These are phyloP conservation scores for Campoletis raptor DNA, from an alignment of 2,888 invertebrate species.

Conservation along the genomic window DNA sequence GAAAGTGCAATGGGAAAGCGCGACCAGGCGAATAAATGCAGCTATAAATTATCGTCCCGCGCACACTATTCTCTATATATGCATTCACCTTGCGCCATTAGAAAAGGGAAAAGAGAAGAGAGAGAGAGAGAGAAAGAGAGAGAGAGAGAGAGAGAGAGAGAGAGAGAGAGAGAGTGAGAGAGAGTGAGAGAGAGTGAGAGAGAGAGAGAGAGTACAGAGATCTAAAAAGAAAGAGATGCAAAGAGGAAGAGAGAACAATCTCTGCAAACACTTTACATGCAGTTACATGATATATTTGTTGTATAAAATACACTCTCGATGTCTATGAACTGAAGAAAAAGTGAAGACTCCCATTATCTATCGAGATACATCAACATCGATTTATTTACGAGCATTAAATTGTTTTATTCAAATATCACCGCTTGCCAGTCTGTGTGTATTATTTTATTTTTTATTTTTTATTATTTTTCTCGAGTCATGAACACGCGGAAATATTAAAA, in stretches of 20 bases:
- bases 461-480: constrained; percentile 23
- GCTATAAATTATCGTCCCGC: constrained; percentile 81
- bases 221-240: background rate
- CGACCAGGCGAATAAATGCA: constrained; percentile 80
- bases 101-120: constrained; percentile 35
- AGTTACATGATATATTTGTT: constrained; percentile 10
- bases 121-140: background rate
- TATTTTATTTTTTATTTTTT: constrained; percentile 12
- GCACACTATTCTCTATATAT: constrained; percentile 58
- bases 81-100: constrained; percentile 70
- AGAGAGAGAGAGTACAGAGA: constrained; percentile 13
- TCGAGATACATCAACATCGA: constrained; percentile 43
- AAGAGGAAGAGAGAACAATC: constrained; percentile 62
- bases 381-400: constrained; percentile 56
- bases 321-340: constrained; percentile 12
- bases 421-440: background rate
- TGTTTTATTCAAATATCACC: constrained; percentile 42
- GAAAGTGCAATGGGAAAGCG: constrained; percentile 84
- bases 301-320: constrained; percentile 14
- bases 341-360: constrained; percentile 53
- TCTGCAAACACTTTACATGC: constrained; percentile 12
- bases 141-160: constrained; percentile 5
- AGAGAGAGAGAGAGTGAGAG: constrained; percentile 34
- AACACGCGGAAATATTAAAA: constrained; percentile 46
- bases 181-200: constrained; percentile 3